These are phyloP conservation scores for Hiodon tergisus DNA, from an alignment of 2,113 vertebrate genomes.

Conservation along the genomic window DNA sequence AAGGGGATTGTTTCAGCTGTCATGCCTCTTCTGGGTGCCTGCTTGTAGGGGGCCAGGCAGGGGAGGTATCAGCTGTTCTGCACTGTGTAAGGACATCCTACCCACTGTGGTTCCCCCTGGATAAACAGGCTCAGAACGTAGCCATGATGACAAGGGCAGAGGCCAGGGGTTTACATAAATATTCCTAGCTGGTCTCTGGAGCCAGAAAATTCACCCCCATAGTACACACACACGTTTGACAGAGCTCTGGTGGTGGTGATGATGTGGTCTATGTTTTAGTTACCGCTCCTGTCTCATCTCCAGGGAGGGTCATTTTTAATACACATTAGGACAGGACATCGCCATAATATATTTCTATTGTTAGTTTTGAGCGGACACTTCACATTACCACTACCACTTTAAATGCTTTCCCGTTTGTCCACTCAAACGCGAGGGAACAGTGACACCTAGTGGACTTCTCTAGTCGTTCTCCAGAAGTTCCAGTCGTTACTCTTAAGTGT, in stretches of 20 bases:
- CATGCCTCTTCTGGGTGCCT: constrained; percentile 38
- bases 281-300: constrained; percentile 27
- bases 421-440: constrained; percentile 8
- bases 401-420: background rate
- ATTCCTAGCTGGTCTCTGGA: constrained; percentile 35
- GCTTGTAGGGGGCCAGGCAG: constrained; percentile 34
- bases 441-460: constrained; percentile 53
- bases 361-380: constrained; percentile 42
- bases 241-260: constrained; percentile 10
- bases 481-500: background rate
- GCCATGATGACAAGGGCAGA: constrained; percentile 15
- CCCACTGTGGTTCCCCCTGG: constrained; percentile 8
- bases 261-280: constrained; percentile 7
- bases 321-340: constrained; percentile 33
- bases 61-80: constrained; percentile 37
- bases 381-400: constrained; percentile 38
- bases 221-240: background rate
- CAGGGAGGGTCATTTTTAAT: constrained; percentile 35
- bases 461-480: background rate
- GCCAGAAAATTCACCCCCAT: constrained; percentile 33
- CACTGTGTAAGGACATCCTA: background rate
- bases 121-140: background rate
- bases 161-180: constrained; percentile 39
- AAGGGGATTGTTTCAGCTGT: constrained; percentile 57
- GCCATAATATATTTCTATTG: constrained; percentile 49